Percentiles rank a stretch among this genome's conserved stretches.
Conservation (phyloP, 2,888 invertebrate species). For the Heteromyza rotundicornis region DNA sequence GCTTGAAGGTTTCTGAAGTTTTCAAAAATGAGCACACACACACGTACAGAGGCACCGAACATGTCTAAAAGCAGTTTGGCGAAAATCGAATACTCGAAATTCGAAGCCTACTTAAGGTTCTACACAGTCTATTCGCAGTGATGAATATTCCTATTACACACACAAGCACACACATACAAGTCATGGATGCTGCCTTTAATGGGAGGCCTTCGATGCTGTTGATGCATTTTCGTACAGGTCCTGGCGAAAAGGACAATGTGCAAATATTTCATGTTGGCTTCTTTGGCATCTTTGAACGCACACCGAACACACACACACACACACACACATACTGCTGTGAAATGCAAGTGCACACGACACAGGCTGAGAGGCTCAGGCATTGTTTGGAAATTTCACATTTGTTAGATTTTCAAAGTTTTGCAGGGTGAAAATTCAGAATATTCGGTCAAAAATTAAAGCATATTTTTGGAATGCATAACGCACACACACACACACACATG, state of each 20-base stretch:
- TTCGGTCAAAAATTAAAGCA: neutral
- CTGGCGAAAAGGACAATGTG: slow-evolving; percentile 23
- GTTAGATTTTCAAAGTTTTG: slow-evolving; percentile 49
- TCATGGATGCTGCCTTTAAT: neutral
- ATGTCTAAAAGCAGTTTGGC: too few species aligned
- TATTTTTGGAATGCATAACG: neutral
- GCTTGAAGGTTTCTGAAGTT: too few species aligned
- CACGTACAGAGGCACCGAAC: too few species aligned
- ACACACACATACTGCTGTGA: neutral
- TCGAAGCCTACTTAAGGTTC: too few species aligned
- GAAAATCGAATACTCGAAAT: too few species aligned
- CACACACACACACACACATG: neutral
- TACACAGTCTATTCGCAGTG: neutral
- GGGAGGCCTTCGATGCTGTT: slow-evolving; percentile 4
- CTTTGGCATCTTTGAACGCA: slow-evolving; percentile 21
- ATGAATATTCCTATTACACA: neutral
- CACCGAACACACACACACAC: neutral
- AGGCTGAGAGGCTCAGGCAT: slow-evolving; percentile 26
- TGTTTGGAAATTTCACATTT: slow-evolving; percentile 54
- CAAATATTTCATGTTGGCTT: slow-evolving; percentile 27
- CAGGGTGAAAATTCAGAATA: slow-evolving; percentile 12
- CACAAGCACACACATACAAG: neutral
- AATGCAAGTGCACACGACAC: neutral
- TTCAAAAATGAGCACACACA: too few species aligned
- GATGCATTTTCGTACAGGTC: neutral